A percentile compares a stretch with the other conserved stretches of the same genome.
Evolutionary conservation across 2,888 invertebrate species (phyloP).

Genomic region (Thyatira batis): DNA sequence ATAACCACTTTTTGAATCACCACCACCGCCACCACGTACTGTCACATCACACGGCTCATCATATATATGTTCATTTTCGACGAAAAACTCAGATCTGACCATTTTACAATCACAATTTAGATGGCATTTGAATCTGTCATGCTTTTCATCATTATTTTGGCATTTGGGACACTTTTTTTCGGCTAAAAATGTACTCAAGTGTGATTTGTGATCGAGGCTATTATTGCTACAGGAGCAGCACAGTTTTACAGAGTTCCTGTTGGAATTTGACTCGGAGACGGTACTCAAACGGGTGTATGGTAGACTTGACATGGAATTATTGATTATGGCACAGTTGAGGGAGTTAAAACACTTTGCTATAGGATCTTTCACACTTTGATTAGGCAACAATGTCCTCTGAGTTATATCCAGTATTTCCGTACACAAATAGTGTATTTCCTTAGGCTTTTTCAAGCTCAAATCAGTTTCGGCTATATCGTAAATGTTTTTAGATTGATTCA

Average conservation of each 20-base stretch:
- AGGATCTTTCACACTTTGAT: constrained; percentile 49
- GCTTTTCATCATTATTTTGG: constrained; percentile 46
- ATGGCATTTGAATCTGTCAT: constrained; percentile 67
- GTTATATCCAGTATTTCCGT: constrained; percentile 75
- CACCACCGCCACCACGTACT: constrained; percentile 23
- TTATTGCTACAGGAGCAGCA: constrained; percentile 55
- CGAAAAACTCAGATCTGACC: constrained; percentile 58
- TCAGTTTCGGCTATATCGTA: constrained; percentile 50
- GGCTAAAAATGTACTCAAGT: not conserved
- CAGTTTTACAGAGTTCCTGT: constrained; percentile 31
- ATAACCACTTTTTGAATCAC: constrained; percentile 29
- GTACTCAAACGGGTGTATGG: constrained; percentile 65
- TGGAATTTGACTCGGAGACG: constrained; percentile 26
- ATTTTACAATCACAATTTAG: constrained; percentile 60
- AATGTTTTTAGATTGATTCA: constrained; percentile 18
- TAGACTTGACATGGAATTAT: constrained; percentile 63
- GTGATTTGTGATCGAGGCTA: constrained; percentile 28
- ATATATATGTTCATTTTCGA: constrained; percentile 82
- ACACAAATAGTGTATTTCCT: constrained; percentile 77
- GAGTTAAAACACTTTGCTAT: constrained; percentile 69
- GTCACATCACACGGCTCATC: constrained; percentile 78
- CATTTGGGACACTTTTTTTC: constrained; percentile 54
- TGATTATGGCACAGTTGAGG: constrained; percentile 65
- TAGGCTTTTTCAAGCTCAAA: constrained; percentile 51
- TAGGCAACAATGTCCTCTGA: constrained; percentile 52